Evolutionary conservation across 2,113 vertebrate genomes (phyloP), one percentile per base, ranked within the genome.

Genomic region (Phyllopteryx taeniolatus): DNA sequence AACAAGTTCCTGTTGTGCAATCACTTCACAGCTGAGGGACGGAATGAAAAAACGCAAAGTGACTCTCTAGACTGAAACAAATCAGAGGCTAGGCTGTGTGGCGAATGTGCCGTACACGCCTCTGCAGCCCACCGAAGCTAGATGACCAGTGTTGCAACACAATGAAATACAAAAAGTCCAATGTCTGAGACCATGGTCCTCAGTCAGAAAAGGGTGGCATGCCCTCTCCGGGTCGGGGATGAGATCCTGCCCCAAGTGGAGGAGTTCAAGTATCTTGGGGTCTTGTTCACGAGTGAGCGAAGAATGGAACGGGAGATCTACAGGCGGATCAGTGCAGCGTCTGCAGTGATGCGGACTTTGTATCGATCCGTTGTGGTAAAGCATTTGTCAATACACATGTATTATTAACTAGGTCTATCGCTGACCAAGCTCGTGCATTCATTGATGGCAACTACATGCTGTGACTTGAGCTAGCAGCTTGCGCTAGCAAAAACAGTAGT

Each of bases 1-100:
- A 79, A 86, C 75, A 67, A 85, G 79, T 86, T 75, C 53, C 79
- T 69, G 66, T 90, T 90, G 73, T 33, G 2, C 67, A 90, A 87
- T 78, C 63, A 13, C 60, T 64, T 51, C 63, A 75, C 31, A 69
- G 19, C 42, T 10, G 33, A 64, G n/a, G 1, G 13, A 44, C 10
- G 65, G 70, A 35, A 46, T 44, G 39, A 44, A 73, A 62, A 59
- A 51, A 51, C 33, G 51, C 22, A 60, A 17, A 8, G 20, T 22
- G 12, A 46, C 20, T 44, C 8, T 10, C 20, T 7, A 14, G 42
- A 22, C 20, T 44, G 42, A 7, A 27, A 22, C 44, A 17, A 47
- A 11, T 14, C 8, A 8, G 33, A 20, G 56, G 59, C 31, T 57
- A 27, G 51, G 42, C 49, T 39, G 54, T 39, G 4, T 68, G 67